Evolutionary conservation across 2,888 invertebrate genomes (phyloP).

Genomic region (Tipula lateralis): DNA sequence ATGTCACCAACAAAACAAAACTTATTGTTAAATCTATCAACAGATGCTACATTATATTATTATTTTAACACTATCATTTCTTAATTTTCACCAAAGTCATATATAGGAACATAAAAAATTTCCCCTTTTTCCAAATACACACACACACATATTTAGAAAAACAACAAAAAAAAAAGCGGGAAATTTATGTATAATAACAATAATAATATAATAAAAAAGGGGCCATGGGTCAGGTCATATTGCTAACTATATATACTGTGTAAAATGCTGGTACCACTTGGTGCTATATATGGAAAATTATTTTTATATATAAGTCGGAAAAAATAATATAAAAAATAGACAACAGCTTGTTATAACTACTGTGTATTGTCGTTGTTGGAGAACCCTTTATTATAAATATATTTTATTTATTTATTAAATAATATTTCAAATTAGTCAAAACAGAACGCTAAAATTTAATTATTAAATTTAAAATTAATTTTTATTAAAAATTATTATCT

Average conservation of each 20-base stretch:
- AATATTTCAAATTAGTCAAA: slow-evolving; percentile 11
- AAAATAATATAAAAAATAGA: slow-evolving; percentile 25
- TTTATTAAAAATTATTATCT: neutral
- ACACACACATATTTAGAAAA: neutral
- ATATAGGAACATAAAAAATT: neutral
- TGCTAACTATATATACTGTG: neutral
- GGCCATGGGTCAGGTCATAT: slow-evolving; percentile 24
- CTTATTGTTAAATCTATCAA: neutral
- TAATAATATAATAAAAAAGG: slow-evolving; percentile 14
- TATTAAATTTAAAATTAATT: neutral
- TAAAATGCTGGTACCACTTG: neutral
- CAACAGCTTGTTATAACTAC: slow-evolving; percentile 30
- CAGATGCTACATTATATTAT: neutral
- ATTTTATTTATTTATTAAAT: neutral
- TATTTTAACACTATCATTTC: slow-evolving; percentile 19
- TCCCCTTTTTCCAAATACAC: neutral
- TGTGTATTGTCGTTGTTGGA: neutral
- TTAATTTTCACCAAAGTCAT: neutral
- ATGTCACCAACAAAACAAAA: neutral
- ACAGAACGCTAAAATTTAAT: neutral
- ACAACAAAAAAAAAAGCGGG: neutral
- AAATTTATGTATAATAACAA: slow-evolving; percentile 8
- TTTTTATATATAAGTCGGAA: slow-evolving; percentile 25
- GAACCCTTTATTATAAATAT: slow-evolving; percentile 14
- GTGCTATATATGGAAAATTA: neutral